phyloP scores from a whole-genome alignment of 2,113 vertebrate species.

The Tragelaphus scriptus region DNA sequence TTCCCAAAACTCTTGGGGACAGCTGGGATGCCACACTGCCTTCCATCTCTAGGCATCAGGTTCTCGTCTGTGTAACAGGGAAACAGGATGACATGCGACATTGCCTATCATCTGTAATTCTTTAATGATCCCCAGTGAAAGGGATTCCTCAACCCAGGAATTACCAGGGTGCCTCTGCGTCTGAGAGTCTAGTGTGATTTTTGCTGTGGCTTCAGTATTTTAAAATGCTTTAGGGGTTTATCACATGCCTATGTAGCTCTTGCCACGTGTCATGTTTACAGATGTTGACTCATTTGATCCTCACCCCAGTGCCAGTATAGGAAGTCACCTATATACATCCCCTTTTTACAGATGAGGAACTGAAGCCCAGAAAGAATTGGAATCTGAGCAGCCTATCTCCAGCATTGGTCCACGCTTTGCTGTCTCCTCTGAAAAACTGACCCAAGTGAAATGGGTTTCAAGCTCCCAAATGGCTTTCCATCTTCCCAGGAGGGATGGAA shows the following conservation, averaged over 20 bases:
- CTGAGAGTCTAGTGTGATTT: background rate
- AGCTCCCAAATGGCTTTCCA: background rate
- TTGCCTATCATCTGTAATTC: background rate
- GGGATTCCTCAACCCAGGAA: background rate
- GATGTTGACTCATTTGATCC: rapidly evolving
- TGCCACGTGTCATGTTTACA: background rate
- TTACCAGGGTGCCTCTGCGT: background rate
- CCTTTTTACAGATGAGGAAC: background rate
- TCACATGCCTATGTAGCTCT: background rate
- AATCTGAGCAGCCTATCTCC: too few relatives aligned
- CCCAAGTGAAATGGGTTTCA: background rate
- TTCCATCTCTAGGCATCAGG: background rate
- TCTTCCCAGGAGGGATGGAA: background rate
- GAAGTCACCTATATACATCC: background rate
- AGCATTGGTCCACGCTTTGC: rapidly evolving
- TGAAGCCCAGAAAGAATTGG: background rate
- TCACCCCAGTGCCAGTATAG: background rate
- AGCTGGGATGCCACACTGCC: background rate
- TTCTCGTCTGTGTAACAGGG: background rate
- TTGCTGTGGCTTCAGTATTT: background rate
- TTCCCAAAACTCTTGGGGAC: background rate
- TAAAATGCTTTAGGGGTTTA: background rate
- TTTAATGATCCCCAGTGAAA: background rate
- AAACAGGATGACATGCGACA: background rate
- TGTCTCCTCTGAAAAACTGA: background rate